phyloP scores from a whole-genome alignment of 2,797 vertebrate genomes.

The Xenopus petersii region DNA sequence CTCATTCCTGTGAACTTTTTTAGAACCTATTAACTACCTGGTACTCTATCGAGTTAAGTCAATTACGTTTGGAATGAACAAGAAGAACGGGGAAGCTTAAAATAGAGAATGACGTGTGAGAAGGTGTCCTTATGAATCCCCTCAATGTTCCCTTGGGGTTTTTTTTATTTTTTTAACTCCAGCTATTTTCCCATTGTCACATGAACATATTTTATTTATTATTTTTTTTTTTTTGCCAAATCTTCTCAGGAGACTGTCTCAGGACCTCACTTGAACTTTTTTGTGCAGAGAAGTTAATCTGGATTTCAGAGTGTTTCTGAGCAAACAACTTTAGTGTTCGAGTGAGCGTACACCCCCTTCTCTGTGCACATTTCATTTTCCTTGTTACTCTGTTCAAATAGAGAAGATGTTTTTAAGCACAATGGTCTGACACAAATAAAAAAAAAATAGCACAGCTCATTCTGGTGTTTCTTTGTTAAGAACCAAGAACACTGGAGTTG shows the following conservation, averaged over 20 bases:
- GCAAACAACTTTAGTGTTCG: constrained; percentile 52
- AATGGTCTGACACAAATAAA: constrained; percentile 28
- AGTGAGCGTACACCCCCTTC: constrained; percentile 20
- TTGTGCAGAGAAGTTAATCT: constrained; percentile 52
- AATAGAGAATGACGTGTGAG: too few species aligned
- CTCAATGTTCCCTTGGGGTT: not conserved
- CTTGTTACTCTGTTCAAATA: constrained; percentile 53
- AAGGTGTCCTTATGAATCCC: too few species aligned
- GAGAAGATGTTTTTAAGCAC: constrained; percentile 52
- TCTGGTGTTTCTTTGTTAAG: constrained; percentile 40
- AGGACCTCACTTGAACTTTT: constrained; percentile 51
- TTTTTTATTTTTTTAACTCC: too few species aligned
- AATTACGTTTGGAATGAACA: too few species aligned
- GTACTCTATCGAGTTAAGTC: too few species aligned
- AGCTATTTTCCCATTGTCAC: not conserved
- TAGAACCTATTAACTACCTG: too few species aligned
- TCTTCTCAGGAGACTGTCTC: constrained; percentile 42
- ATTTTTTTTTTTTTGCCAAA: not conserved
- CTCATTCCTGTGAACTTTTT: too few species aligned
- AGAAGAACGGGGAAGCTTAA: too few species aligned
- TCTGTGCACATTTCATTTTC: constrained; percentile 36
- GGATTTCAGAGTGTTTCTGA: constrained; percentile 34
- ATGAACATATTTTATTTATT: not conserved
- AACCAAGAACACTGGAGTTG: constrained; percentile 42
- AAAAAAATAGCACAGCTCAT: constrained; percentile 25